Base-by-base conservation (phyloP, 2,888 invertebrate species). In the Psococerastis gibbosa region DNA sequence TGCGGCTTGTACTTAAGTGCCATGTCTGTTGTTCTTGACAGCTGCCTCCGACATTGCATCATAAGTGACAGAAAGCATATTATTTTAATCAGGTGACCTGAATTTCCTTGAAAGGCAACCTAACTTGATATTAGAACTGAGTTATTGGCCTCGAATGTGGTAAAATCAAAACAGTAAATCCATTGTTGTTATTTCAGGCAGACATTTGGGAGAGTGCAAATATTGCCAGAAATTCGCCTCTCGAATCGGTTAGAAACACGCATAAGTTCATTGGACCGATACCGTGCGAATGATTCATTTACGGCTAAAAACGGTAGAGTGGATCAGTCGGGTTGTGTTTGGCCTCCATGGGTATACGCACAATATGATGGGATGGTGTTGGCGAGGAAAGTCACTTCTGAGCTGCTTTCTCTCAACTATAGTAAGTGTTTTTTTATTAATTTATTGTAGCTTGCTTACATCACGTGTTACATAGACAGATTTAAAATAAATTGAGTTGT, bases 281-380 rank as follows among this genome's bases (percentile, higher is more conserved):
- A 55, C n/a, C 52, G 61, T 27, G 45, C 22, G 43, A 22, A 48
- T 13, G 16, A 16, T 13, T 8, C 32, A 18, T 27, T 35, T 15
- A 33, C 13, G 38, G 13, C 13, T 9, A 44, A 41, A 9, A 13
- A 41, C 27, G 6, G 20, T 18, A 13, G 15, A 18, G 13, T 13
- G 9, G 38, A 38, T 20, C 5, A 13, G 8, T 4, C 16, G 17
- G 61, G 69, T 41, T 74, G 75, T 1, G 60, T 65, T 13, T 78
- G 75, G 75, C 79, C 79, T 2, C 60, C 65, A 2, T 76, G 74
- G 67, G 70, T 78, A 1, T 75, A 75, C 53, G 67, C 69, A 48
- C 69, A 71, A 53, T 78, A 76, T 52, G 72, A 76, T 53, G 57
- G 63, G 49, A 65, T 60, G 46, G 57, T 53, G 52, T 58, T 59